These are phyloP conservation scores for Xiphophorus birchmanni DNA, from an alignment of 2,797 vertebrate genomes.

Conservation along the genomic window DNA sequence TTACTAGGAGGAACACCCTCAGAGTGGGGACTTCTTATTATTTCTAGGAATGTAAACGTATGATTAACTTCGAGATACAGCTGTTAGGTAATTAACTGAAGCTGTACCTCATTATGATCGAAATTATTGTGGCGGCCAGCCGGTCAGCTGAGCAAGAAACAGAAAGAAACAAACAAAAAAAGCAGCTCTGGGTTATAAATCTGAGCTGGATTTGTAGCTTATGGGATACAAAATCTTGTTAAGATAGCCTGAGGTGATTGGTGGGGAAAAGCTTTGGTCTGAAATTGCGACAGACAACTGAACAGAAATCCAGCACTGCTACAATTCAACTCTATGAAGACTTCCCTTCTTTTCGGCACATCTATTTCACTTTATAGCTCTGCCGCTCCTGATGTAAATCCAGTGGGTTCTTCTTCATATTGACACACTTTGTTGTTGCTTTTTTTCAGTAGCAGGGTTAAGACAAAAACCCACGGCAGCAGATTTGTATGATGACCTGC, in stretches of 20 bases:
- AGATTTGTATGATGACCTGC: slow-evolving; percentile 73
- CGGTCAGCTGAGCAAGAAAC: slow-evolving; percentile 50
- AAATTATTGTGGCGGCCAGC: slow-evolving; percentile 69
- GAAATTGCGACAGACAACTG: slow-evolving; percentile 45
- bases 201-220: slow-evolving; percentile 31
- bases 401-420: slow-evolving; percentile 36
- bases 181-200: slow-evolving; percentile 50
- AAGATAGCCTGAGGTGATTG: slow-evolving; percentile 49
- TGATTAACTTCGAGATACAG: slow-evolving; percentile 59
- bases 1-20: slow-evolving; percentile 34
- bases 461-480: slow-evolving; percentile 84
- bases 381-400: slow-evolving; percentile 55
- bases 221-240: slow-evolving; percentile 22
- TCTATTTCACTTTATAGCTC: slow-evolving; percentile 43
- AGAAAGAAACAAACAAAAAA: slow-evolving; percentile 26
- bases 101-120: slow-evolving; percentile 70
- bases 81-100: slow-evolving; percentile 68
- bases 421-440: slow-evolving; percentile 57
- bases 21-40: slow-evolving; percentile 18
- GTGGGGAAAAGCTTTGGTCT: slow-evolving; percentile 27
- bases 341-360: slow-evolving; percentile 30
- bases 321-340: slow-evolving; percentile 50
- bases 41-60: slow-evolving; percentile 46
- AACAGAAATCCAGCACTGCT: slow-evolving; percentile 25
- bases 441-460: slow-evolving; percentile 22